Percentiles rank a stretch among this genome's conserved stretches.
phyloP scores from a whole-genome alignment of 2,888 invertebrate species.

The Colletes collaris region DNA sequence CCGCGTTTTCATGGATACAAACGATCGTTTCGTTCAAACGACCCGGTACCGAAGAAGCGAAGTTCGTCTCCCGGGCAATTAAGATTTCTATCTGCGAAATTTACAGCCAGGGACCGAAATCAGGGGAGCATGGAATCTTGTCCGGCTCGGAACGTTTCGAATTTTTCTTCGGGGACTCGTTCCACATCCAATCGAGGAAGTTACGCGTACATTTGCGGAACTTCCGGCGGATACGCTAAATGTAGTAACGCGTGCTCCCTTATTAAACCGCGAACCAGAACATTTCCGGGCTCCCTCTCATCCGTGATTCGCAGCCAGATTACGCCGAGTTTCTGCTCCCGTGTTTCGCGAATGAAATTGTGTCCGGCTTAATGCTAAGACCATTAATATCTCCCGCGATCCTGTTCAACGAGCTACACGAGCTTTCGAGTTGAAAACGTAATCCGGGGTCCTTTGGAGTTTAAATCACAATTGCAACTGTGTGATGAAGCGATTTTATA shows the following conservation, averaged over 20 bases:
- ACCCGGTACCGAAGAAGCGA: no score
- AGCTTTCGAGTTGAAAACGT: background rate
- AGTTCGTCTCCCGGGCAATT: slow-evolving; percentile 1
- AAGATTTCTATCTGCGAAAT: background rate
- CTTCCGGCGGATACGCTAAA: no score
- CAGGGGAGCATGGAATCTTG: no score
- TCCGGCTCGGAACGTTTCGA: no score
- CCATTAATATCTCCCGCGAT: no score
- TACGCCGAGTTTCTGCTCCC: slow-evolving; percentile 4
- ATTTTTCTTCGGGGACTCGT: no score
- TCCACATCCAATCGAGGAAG: background rate
- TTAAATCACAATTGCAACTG: no score
- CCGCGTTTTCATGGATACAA: background rate
- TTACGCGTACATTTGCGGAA: background rate
- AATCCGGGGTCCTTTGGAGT: no score
- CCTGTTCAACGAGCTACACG: background rate
- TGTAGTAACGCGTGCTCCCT: no score
- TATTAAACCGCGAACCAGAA: background rate
- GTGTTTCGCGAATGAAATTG: slow-evolving; percentile 25
- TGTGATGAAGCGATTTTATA: no score
- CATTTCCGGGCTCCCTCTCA: slow-evolving; percentile 6
- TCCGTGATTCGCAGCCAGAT: slow-evolving; percentile 13
- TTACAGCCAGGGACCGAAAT: background rate
- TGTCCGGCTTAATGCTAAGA: slow-evolving; percentile 20
- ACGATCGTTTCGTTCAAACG: slow-evolving; percentile 26